A percentile compares a stretch with the other conserved stretches of the same genome.
phyloP scores from a whole-genome alignment of 2,113 vertebrate species.

The Syngnathus scovelli region DNA sequence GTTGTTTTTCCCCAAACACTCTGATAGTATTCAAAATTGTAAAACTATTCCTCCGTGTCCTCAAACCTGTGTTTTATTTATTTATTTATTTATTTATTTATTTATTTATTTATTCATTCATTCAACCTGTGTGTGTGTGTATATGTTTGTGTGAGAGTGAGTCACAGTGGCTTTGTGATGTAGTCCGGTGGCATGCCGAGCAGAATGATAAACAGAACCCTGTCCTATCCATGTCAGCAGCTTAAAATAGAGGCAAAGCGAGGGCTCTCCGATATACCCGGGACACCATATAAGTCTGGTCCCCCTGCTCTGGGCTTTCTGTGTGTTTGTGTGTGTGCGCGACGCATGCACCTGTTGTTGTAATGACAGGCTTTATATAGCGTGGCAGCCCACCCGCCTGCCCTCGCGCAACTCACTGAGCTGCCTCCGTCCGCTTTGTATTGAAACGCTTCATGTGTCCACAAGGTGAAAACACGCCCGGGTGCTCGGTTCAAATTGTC shows the following conservation, averaged over 20 bases:
- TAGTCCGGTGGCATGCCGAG: slow-evolving; percentile 58
- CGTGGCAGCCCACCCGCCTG: not conserved
- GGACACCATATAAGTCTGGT: slow-evolving; percentile 81
- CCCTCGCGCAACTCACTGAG: slow-evolving; percentile 35
- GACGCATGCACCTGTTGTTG: slow-evolving; percentile 66
- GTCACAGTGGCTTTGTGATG: slow-evolving; percentile 52
- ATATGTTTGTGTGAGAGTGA: slow-evolving; percentile 11
- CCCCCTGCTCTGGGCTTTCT: slow-evolving; percentile 44
- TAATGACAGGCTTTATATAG: slow-evolving; percentile 65
- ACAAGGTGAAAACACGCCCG: slow-evolving; percentile 30
- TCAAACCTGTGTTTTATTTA: too few relatives aligned
- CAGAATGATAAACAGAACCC: slow-evolving; percentile 80
- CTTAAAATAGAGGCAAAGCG: slow-evolving; percentile 83
- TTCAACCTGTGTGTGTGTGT: not conserved
- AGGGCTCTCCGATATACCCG: slow-evolving; percentile 56
- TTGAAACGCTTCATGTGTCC: slow-evolving; percentile 17
- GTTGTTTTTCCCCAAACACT: not conserved
- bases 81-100: not conserved
- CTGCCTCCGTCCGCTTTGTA: slow-evolving; percentile 18
- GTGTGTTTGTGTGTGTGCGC: slow-evolving; percentile 33
- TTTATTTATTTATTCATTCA: too few relatives aligned
- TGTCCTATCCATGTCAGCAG: slow-evolving; percentile 69
- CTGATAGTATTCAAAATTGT: not conserved
- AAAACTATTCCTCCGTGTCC: not conserved
- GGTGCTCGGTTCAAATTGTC: not conserved